These are phyloP conservation scores for Helleia helle DNA, from an alignment of 2,888 invertebrate genomes.

Conservation along the genomic window DNA sequence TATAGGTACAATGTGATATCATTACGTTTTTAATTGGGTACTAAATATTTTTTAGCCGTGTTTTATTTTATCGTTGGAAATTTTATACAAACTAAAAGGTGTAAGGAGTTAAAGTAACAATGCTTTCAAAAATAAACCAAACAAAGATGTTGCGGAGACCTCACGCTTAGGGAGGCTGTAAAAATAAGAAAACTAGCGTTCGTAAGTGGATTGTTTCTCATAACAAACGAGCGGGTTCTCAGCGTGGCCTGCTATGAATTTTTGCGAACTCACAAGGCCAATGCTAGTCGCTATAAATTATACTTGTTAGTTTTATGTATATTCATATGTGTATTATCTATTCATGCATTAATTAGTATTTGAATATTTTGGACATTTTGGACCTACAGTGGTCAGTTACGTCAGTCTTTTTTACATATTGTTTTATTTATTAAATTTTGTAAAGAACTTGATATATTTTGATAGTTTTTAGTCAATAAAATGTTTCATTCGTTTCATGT, in stretches of 20 bases:
- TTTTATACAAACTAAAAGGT: neutral
- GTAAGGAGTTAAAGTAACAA: constrained; percentile 1
- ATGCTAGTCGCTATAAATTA: neutral
- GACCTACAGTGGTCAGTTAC: too few species aligned
- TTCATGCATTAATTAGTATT: constrained; percentile 1
- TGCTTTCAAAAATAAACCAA: constrained; percentile 7
- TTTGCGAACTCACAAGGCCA: constrained; percentile 5
- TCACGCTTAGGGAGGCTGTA: constrained; percentile 8
- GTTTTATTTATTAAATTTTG: too few species aligned
- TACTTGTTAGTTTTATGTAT: constrained; percentile 16
- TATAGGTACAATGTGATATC: too few species aligned
- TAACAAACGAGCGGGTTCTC: constrained; percentile 1
- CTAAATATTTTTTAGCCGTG: too few species aligned
- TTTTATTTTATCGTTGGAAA: too few species aligned
- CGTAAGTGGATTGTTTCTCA: constrained; percentile 8
- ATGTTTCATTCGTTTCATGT: too few species aligned
- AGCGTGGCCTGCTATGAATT: constrained; percentile 2
- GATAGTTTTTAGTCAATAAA: too few species aligned
- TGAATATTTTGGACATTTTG: too few species aligned
- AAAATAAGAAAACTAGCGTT: constrained; percentile 7
- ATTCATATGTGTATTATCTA: constrained; percentile 12
- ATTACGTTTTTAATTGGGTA: neutral
- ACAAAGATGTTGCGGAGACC: constrained; percentile 8
- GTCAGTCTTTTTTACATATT: too few species aligned
- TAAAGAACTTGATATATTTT: too few species aligned